phyloP scores from a whole-genome alignment of 2,888 invertebrate genomes.

The Hirtodrosophila histrioides region DNA sequence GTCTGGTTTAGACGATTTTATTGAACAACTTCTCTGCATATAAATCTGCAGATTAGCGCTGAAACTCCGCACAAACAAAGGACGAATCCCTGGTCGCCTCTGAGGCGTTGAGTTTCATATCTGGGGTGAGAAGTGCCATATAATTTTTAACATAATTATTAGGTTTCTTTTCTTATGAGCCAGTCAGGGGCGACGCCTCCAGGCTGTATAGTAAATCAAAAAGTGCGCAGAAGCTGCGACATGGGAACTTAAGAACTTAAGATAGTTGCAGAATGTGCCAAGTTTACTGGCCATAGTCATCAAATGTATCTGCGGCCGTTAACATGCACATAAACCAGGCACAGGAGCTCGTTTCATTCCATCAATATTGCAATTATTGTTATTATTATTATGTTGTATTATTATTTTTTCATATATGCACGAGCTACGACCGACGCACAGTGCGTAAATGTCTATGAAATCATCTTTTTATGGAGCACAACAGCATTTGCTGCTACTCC shows the following conservation, averaged over 20 bases:
- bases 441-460: slow-evolving; percentile 79
- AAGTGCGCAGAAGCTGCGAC: slow-evolving; percentile 53
- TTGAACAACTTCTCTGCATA: slow-evolving; percentile 83
- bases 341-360: slow-evolving; percentile 43
- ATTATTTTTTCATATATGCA: slow-evolving; percentile 69
- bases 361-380: slow-evolving; percentile 74
- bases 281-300: slow-evolving; percentile 20
- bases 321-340: slow-evolving; percentile 59
- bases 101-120: slow-evolving; percentile 12
- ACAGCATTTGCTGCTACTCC: slow-evolving; percentile 41
- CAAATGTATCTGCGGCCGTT: slow-evolving; percentile 51
- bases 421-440: slow-evolving; percentile 19
- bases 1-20: slow-evolving; percentile 81
- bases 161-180: slow-evolving; percentile 69
- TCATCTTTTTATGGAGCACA: slow-evolving; percentile 77
- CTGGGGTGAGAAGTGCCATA: slow-evolving; percentile 77
- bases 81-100: slow-evolving; percentile 15
- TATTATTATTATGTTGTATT: slow-evolving; percentile 73
- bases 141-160: slow-evolving; percentile 79
- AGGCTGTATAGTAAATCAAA: slow-evolving; percentile 46
- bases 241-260: slow-evolving; percentile 34
- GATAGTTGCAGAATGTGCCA: slow-evolving; percentile 35
- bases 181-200: slow-evolving; percentile 9
- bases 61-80: slow-evolving; percentile 28
- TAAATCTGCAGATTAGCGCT: slow-evolving; percentile 82